These are phyloP conservation scores for Ophiodon elongatus DNA, from an alignment of 2,113 vertebrate species.

Conservation along the genomic window DNA sequence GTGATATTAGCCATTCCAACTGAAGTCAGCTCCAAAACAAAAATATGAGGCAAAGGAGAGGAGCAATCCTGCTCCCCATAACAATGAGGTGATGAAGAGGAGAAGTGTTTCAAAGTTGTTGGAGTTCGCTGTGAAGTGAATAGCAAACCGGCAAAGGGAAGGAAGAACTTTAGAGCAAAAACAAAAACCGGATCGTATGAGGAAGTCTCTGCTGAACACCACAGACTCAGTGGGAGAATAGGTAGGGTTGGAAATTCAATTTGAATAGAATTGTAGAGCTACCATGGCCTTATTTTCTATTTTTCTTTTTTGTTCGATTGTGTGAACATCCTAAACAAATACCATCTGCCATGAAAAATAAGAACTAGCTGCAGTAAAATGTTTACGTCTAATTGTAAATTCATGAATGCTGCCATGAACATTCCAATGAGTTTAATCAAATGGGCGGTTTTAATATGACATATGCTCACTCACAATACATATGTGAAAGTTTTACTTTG, in stretches of 20 bases:
- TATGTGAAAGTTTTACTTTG: not conserved
- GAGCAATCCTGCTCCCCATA: slow-evolving; percentile 54
- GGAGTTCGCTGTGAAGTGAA: slow-evolving; percentile 67
- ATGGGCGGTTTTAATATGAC: not conserved
- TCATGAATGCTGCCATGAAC: not conserved
- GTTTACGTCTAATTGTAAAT: not conserved
- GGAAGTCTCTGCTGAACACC: slow-evolving; percentile 52
- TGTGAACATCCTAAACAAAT: not conserved
- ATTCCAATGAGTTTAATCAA: not conserved
- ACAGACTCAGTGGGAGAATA: slow-evolving; percentile 45
- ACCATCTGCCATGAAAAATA: not conserved
- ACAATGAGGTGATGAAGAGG: slow-evolving; percentile 71
- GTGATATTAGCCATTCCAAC: slow-evolving; percentile 64
- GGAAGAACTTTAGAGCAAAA: slow-evolving; percentile 28
- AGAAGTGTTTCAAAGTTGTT: slow-evolving; percentile 59
- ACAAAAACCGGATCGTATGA: slow-evolving; percentile 9
- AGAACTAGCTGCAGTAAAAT: not conserved
- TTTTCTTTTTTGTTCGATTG: slow-evolving; percentile 4
- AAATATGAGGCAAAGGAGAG: slow-evolving; percentile 48
- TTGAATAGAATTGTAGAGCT: slow-evolving; percentile 20
- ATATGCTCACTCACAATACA: not conserved
- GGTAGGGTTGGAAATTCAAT: slow-evolving; percentile 17
- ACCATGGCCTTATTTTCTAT: slow-evolving; percentile 12
- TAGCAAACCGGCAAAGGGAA: slow-evolving; percentile 56
- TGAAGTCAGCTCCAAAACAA: slow-evolving; percentile 62